Evolutionary conservation across 2,797 vertebrate genomes (phyloP).

Genomic region (Fratercula arctica): DNA sequence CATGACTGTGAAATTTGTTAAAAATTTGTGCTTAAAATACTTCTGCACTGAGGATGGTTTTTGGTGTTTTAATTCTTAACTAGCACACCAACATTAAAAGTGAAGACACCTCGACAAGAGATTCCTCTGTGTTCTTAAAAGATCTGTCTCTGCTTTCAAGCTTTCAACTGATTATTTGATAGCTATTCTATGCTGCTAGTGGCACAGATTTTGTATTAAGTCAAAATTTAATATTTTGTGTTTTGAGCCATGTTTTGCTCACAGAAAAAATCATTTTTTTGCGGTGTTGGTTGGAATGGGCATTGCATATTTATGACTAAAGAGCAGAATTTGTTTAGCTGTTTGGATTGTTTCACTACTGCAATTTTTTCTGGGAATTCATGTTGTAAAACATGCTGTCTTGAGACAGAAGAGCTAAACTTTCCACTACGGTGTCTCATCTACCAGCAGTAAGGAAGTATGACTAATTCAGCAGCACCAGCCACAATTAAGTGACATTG

Average conservation of each 20-base stretch:
- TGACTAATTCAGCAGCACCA: slow-evolving; percentile 2
- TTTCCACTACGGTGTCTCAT: background rate
- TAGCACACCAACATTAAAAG: background rate
- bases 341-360: background rate
- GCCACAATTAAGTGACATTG: background rate
- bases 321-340: background rate
- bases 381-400: background rate
- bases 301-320: background rate
- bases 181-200: background rate
- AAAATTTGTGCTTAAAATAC: background rate
- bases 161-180: background rate
- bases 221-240: background rate
- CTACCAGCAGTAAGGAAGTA: background rate
- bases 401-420: background rate
- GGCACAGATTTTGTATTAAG: background rate
- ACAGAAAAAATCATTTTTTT: background rate
- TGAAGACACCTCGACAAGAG: background rate
- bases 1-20: background rate
- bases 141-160: background rate
- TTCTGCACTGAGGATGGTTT: background rate
- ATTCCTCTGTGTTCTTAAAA: background rate
- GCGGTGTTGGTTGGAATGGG: background rate
- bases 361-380: background rate
- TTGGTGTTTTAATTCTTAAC: background rate
- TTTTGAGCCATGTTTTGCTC: background rate